phyloP scores from a whole-genome alignment of 2,797 vertebrate genomes.

The Vireo griseus region DNA sequence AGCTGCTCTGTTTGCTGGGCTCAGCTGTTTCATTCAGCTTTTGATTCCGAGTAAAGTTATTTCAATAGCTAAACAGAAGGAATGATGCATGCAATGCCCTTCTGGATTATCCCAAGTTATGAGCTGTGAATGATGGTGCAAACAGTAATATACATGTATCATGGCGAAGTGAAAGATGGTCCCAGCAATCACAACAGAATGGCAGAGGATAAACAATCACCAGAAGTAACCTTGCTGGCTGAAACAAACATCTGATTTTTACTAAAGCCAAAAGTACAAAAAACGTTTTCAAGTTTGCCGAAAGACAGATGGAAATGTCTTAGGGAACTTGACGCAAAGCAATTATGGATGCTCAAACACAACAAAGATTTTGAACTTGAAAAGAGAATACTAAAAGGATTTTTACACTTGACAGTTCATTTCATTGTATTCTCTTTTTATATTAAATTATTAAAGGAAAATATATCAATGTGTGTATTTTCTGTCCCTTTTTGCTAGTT shows the following conservation, averaged over 20 bases:
- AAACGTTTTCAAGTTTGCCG: slow-evolving; percentile 37
- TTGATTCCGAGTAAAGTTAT: slow-evolving; percentile 51
- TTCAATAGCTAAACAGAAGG: slow-evolving; percentile 42
- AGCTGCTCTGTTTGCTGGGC: slow-evolving; percentile 28
- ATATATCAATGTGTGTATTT: slow-evolving; percentile 47
- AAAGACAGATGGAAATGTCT: slow-evolving; percentile 54
- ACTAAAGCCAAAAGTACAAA: not conserved
- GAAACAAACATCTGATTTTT: not conserved
- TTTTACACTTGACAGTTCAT: slow-evolving; percentile 68
- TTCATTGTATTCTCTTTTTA: slow-evolving; percentile 68
- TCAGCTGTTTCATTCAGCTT: slow-evolving; percentile 54
- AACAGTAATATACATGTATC: slow-evolving; percentile 41
- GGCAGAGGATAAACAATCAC: slow-evolving; percentile 13
- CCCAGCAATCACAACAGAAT: slow-evolving; percentile 27
- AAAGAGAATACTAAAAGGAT: slow-evolving; percentile 69
- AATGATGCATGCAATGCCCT: not conserved
- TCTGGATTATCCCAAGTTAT: slow-evolving; percentile 29
- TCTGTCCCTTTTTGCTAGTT: slow-evolving; percentile 29
- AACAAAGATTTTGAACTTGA: slow-evolving; percentile 70
- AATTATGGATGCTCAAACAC: slow-evolving; percentile 66
- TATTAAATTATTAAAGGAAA: slow-evolving; percentile 65
- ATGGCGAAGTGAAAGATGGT: not conserved
- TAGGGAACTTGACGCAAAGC: slow-evolving; percentile 55
- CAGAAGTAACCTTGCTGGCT: slow-evolving; percentile 17
- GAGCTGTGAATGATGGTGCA: slow-evolving; percentile 1